Evolutionary conservation across 1,140 invertebrate species (phyloP), one percentile per base, ranked within the genome.

Genomic region (Lucilia cuprina): DNA sequence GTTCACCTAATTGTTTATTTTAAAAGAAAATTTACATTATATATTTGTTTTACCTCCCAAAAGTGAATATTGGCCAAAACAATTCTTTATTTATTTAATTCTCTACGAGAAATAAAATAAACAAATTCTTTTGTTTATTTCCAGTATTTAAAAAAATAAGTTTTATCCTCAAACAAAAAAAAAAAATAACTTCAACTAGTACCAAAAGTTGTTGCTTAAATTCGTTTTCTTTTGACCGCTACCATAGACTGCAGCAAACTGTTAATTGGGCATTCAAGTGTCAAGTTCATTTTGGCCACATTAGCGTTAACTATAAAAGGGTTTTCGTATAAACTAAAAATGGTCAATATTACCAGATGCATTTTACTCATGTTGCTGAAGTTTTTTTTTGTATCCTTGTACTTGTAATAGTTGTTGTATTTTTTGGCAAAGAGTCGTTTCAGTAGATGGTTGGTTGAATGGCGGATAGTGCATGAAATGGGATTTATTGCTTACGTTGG

Each of bases 231-330:
- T 80, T 80, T 80, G 77, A 80, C 77, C 77, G 25, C 41, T 30
- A 30, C 25, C 41, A 49, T 50, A 47, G 17, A 2, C 34, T 10
- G 55, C 55, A 70, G 55, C 55, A 70, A 83, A 89, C 86, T 86
- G 88, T 89, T 89, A 89, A 89, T 89, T 89, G 88, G 88, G 87
- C 88, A 89, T 89, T 89, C 88, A 89, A 89, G 89, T 89, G 88
- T 89, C 88, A 89, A 89, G 88, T 89, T 89, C 88, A 89, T 88
- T 89, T 89, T 88, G 88, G 88, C 87, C 87, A 89, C 88, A 89
- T 89, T 89, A 89, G 88, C 88, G 88, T 88, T 89, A 89, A 88
- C 88, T 89, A 89, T 89, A 89, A 89, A 89, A 89, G 88, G 88
- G 88, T 87, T 85, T 74, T 84, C 86, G 21, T 70, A 74, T 30